Conservation (phyloP, 1,140 invertebrate species). For the Penaeus chinensis region DNA sequence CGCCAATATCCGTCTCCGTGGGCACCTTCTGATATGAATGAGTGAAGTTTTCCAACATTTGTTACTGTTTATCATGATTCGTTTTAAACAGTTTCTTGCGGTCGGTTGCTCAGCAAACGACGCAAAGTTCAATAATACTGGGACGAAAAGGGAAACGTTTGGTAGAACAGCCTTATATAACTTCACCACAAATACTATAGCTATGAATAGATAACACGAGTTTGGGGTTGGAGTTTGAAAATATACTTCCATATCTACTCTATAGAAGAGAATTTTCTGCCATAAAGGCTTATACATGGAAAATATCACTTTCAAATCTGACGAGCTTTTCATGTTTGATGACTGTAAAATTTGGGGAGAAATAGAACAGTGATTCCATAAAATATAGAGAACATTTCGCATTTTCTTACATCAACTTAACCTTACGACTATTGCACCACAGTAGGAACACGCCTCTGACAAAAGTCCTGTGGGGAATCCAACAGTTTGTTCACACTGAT, state of each 20-base stretch:
- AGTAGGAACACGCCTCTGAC: slow-evolving; percentile 45
- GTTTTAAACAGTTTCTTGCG: background rate
- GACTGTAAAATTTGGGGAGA: slow-evolving; percentile 35
- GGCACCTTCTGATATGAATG: no score
- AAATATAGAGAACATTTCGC: slow-evolving; percentile 37
- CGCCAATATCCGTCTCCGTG: no score
- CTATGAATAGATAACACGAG: slow-evolving; percentile 25
- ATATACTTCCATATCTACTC: slow-evolving; percentile 31
- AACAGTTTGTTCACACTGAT: no score
- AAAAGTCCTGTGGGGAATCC: slow-evolving; percentile 16
- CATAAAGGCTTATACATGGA: slow-evolving; percentile 33
- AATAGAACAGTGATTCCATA: slow-evolving; percentile 35
- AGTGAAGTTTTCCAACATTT: no score
- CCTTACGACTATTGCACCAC: slow-evolving; percentile 53
- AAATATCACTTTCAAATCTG: slow-evolving; percentile 46
- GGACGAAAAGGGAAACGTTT: slow-evolving; percentile 25
- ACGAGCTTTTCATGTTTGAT: slow-evolving; percentile 36
- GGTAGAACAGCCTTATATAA: background rate
- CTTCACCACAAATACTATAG: slow-evolving; percentile 28
- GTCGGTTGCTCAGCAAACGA: background rate
- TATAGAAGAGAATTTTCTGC: slow-evolving; percentile 12
- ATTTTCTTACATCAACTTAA: slow-evolving; percentile 48
- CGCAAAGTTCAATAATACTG: slow-evolving; percentile 27
- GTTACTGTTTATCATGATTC: no score
- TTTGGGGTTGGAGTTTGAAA: slow-evolving; percentile 21